A percentile compares a stretch with the other conserved stretches of the same genome.
phyloP scores from a whole-genome alignment of 2,797 vertebrate species.

The Tiaroga cobitis region DNA sequence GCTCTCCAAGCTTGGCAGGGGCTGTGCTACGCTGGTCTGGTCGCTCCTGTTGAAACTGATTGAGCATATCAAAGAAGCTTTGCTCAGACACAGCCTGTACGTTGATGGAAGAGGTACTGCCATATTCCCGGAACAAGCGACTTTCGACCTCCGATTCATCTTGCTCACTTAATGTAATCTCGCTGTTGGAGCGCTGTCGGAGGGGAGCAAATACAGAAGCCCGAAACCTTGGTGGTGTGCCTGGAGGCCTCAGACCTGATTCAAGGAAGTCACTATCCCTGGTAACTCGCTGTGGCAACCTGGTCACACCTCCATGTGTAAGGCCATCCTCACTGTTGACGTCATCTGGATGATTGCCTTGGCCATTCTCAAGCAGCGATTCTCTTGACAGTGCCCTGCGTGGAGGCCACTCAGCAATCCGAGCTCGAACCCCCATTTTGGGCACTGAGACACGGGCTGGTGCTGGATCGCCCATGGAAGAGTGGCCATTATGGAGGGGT shows the following conservation, averaged over 20 bases:
- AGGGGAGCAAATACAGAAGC: constrained; percentile 77
- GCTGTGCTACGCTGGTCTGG: constrained; percentile 75
- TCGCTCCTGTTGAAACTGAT: constrained; percentile 84
- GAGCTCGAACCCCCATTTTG: constrained; percentile 93
- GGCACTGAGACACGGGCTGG: constrained; percentile 82
- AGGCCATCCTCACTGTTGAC: constrained; percentile 73
- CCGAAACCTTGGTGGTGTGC: constrained; percentile 63
- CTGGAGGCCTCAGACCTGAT: constrained; percentile 69
- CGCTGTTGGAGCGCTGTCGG: constrained; percentile 90
- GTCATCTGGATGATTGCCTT: constrained; percentile 52
- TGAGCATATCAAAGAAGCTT: constrained; percentile 91
- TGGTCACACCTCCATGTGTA: constrained; percentile 67
- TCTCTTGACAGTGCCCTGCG: constrained; percentile 84
- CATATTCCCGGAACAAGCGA: constrained; percentile 86
- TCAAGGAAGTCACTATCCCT: constrained; percentile 87
- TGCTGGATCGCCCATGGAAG: constrained; percentile 58
- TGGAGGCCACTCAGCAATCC: constrained; percentile 93
- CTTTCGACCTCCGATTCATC: constrained; percentile 78
- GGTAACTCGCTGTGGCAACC: constrained; percentile 78
- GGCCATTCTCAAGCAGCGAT: constrained; percentile 81
- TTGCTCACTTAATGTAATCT: constrained; percentile 91
- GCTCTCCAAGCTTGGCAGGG: constrained; percentile 70
- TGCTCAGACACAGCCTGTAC: constrained; percentile 90
- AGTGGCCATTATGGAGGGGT: constrained; percentile 78
- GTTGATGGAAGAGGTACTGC: constrained; percentile 95